These are phyloP conservation scores for Natrix natrix DNA, from an alignment of 2,797 vertebrate genomes.

Conservation along the genomic window DNA sequence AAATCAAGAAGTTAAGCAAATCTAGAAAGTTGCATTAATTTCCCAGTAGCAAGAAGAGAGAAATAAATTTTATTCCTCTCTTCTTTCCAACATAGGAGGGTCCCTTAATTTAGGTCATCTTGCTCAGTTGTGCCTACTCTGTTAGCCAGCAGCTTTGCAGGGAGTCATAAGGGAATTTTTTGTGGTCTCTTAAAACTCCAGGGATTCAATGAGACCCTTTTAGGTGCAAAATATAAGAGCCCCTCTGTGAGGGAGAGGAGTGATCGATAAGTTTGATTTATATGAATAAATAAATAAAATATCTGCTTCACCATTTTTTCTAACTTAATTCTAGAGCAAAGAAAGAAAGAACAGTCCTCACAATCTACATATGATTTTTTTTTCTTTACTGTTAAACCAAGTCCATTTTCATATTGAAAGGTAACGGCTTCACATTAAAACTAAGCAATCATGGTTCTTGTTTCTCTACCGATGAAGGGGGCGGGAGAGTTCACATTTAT, in stretches of 20 bases:
- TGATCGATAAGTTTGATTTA: background rate
- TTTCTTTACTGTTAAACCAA: background rate
- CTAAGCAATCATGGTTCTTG: background rate
- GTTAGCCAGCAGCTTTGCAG: background rate
- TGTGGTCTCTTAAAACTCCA: background rate
- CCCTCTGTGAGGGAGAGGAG: background rate
- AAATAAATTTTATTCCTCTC: background rate
- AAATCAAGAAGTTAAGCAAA: background rate
- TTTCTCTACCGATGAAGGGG: background rate
- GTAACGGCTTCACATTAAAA: background rate
- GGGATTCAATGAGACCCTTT: background rate
- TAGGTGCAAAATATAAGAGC: background rate
- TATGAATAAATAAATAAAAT: background rate
- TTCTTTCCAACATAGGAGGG: background rate
- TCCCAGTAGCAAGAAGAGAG: background rate
- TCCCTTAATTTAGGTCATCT: background rate
- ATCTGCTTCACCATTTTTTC: background rate
- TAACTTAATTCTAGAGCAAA: background rate
- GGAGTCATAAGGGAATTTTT: background rate
- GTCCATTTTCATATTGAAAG: background rate
- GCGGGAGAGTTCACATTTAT: background rate
- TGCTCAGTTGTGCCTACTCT: background rate
- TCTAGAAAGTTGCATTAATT: background rate
- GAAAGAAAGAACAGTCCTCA: background rate
- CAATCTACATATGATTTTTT: background rate